Conservation (phyloP, 1,140 invertebrate genomes). For the Schlechtendalia chinensis region DNA sequence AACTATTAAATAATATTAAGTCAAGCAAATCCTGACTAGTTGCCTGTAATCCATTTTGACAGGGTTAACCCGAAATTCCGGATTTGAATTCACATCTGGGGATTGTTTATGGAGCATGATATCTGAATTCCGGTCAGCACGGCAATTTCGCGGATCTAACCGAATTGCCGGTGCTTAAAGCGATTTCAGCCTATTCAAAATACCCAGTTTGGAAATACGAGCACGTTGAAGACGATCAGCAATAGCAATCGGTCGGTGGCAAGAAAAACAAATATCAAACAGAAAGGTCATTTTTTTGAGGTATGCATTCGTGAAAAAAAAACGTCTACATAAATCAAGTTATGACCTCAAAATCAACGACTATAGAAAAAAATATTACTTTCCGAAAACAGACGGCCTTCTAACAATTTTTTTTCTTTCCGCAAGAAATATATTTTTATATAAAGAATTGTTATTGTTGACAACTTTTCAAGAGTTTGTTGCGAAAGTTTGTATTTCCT, state of each 20-base stretch:
- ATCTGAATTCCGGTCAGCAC: background rate
- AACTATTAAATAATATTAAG: background rate
- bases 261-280: slow-evolving; percentile 17
- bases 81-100: background rate
- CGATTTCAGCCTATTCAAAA: background rate
- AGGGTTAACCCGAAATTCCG: background rate
- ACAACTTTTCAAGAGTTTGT: slow-evolving; percentile 28
- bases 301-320: background rate
- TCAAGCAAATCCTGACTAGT: background rate
- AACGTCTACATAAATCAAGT: slow-evolving; percentile 22
- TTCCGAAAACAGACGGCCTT: slow-evolving; percentile 3
- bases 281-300: slow-evolving; percentile 20
- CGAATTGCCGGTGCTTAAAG: background rate
- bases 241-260: background rate
- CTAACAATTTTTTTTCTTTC: background rate
- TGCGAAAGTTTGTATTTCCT: slow-evolving; percentile 1
- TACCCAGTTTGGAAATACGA: background rate
- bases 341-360: slow-evolving; percentile 11
- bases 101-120: background rate
- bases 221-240: background rate
- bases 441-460: slow-evolving; percentile 22
- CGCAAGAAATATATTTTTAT: background rate
- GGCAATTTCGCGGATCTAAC: background rate
- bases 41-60: background rate
- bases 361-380: slow-evolving; percentile 31